phyloP scores from a whole-genome alignment of 2,113 vertebrate genomes.

The Coracopsis vasa region DNA sequence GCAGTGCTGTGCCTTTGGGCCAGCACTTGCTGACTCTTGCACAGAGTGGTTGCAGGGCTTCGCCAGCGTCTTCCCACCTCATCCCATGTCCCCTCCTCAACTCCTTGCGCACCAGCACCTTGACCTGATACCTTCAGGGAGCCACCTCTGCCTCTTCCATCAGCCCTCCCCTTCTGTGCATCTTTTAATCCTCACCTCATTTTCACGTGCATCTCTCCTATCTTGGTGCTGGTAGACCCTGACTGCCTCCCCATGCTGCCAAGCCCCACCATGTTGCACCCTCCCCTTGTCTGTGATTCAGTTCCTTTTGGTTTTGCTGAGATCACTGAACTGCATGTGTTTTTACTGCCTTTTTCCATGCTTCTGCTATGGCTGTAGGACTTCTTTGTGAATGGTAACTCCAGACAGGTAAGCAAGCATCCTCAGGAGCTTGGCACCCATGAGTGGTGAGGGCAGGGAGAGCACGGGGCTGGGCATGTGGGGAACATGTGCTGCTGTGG shows the following conservation, averaged over 20 bases:
- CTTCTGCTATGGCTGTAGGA: slow-evolving; percentile 97
- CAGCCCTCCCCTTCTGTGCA: not conserved
- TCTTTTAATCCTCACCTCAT: not conserved
- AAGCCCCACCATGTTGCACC: not conserved
- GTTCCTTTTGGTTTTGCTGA: slow-evolving; percentile 72
- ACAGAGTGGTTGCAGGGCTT: not conserved
- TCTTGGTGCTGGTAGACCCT: not conserved
- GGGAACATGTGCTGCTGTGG: accelerated
- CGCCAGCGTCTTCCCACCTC: not conserved
- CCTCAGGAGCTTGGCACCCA: not conserved
- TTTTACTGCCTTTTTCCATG: slow-evolving; percentile 90
- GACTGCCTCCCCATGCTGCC: not conserved
- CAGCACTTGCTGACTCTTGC: accelerated
- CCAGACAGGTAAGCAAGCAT: slow-evolving; percentile 93
- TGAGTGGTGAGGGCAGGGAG: not conserved
- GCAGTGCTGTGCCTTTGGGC: not conserved
- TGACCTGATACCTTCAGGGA: not conserved
- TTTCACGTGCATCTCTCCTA: not conserved
- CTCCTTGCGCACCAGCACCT: not conserved
- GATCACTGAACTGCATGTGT: slow-evolving; percentile 86
- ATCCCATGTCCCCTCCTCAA: not conserved
- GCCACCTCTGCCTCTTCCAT: not conserved
- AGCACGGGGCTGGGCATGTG: not conserved
- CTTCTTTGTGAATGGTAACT: slow-evolving; percentile 97
- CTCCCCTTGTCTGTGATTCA: slow-evolving; percentile 44